These are phyloP conservation scores for Enteromius radiatus DNA, from an alignment of 2,797 vertebrate genomes.

Conservation along the genomic window DNA sequence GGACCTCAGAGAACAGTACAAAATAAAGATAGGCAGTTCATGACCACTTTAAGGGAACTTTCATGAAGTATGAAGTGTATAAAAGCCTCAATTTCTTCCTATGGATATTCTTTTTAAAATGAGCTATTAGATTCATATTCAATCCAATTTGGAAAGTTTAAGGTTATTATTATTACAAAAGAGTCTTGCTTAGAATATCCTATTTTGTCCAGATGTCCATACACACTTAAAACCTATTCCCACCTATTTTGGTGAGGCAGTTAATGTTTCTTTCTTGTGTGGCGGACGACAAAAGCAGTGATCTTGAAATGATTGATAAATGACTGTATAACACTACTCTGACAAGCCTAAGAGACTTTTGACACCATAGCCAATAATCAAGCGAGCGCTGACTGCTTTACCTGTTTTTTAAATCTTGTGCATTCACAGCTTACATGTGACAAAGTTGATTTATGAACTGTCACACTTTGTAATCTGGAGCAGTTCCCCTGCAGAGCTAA, in stretches of 20 bases:
- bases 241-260: neutral
- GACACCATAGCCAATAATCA: slow-evolving; percentile 38
- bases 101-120: neutral
- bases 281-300: neutral
- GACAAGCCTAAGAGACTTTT: slow-evolving; percentile 40
- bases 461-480: slow-evolving; percentile 38
- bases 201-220: neutral
- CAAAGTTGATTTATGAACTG: slow-evolving; percentile 43
- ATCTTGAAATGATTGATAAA: slow-evolving; percentile 39
- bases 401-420: slow-evolving; percentile 16
- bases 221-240: neutral
- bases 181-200: neutral
- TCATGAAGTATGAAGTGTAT: neutral
- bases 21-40: neutral
- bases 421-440: slow-evolving; percentile 39
- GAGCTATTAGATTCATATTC: neutral
- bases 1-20: neutral
- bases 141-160: neutral
- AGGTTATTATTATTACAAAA: neutral
- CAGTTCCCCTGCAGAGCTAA: slow-evolving; percentile 27
- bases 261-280: slow-evolving; percentile 18
- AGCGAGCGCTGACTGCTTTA: slow-evolving; percentile 5
- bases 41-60: neutral
- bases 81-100: neutral
- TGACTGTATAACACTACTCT: neutral